Conservation (phyloP, 2,113 vertebrate species). For the Craseonycteris thonglongyai region DNA sequence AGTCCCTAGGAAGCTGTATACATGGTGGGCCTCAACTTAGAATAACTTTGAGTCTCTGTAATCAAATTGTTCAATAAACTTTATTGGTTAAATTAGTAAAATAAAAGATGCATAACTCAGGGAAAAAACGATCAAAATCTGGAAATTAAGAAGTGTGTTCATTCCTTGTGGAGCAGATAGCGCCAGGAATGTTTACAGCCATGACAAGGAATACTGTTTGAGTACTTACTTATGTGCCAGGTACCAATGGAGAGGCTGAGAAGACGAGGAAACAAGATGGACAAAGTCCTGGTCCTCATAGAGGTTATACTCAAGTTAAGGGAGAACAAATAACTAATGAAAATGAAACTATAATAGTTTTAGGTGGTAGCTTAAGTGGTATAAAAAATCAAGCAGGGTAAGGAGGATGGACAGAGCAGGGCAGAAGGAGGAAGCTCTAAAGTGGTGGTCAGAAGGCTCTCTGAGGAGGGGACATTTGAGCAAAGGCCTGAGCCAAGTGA, state of each 20-base stretch:
- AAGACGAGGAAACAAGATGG: not conserved
- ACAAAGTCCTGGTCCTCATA: not conserved
- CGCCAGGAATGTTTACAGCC: not conserved
- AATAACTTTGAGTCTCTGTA: not conserved
- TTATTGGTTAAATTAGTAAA: not conserved
- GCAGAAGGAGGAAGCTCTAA: not conserved
- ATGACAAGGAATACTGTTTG: not conserved
- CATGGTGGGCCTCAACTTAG: not conserved
- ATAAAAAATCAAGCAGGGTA: not conserved
- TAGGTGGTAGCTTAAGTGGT: not conserved
- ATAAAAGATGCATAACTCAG: not conserved
- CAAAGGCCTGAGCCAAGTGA: not conserved
- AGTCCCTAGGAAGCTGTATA: not conserved
- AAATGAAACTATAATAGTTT: not conserved
- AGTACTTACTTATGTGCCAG: not conserved
- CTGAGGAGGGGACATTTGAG: not conserved
- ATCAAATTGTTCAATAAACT: not conserved
- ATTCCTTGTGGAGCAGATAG: not conserved
- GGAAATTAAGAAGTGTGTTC: not conserved
- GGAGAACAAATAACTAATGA: not conserved
- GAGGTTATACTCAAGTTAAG: not conserved
- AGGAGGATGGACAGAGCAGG: not conserved
- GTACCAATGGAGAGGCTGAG: not conserved
- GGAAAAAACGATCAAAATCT: not conserved
- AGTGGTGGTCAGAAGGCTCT: not conserved